A percentile compares a stretch with the other conserved stretches of the same genome.
phyloP scores from a whole-genome alignment of 2,797 vertebrate genomes.

The Masticophis lateralis region DNA sequence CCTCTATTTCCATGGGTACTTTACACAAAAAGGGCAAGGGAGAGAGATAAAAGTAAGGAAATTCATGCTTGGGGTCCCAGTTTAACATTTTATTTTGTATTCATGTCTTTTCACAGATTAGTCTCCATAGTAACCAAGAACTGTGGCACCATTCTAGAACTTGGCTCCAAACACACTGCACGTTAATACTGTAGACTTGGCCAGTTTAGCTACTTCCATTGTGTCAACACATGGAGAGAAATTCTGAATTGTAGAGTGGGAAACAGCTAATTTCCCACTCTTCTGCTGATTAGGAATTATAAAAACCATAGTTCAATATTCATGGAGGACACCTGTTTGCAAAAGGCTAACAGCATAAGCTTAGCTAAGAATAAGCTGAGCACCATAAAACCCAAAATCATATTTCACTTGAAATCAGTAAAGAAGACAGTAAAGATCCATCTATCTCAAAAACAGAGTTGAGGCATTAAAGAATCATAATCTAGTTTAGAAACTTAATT shows the following conservation, averaged over 20 bases:
- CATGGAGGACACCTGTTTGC: neutral
- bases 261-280: neutral
- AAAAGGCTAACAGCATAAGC: neutral
- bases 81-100: constrained; percentile 11
- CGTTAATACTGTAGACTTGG: constrained; percentile 32
- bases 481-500: neutral
- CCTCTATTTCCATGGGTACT: constrained; percentile 37
- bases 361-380: neutral
- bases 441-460: neutral
- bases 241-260: neutral
- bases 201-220: constrained; percentile 32
- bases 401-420: neutral
- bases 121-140: constrained; percentile 63
- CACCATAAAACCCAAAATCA: neutral
- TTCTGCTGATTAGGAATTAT: neutral
- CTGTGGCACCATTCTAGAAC: constrained; percentile 57
- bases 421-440: neutral
- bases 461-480: neutral
- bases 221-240: neutral
- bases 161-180: neutral
- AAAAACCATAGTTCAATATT: neutral
- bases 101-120: constrained; percentile 37
- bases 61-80: neutral
- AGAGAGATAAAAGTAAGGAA: neutral
- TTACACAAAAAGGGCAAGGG: neutral